Conservation (phyloP, 2,113 vertebrate species). For the Aepyceros melampus region DNA sequence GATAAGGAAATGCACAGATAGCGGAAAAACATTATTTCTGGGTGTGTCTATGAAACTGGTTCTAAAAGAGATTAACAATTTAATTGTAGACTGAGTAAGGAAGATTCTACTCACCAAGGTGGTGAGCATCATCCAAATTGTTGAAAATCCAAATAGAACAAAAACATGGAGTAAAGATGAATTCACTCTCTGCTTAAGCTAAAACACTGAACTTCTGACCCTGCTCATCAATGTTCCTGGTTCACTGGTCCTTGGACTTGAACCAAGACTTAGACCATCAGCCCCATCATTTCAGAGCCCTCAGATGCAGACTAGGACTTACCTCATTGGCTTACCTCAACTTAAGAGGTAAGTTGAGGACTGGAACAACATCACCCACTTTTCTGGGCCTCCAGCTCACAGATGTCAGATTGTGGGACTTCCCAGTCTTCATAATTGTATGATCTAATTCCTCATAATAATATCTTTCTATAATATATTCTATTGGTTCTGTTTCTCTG, state of each 20-base stretch:
- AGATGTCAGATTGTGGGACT: background rate
- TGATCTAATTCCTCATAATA: background rate
- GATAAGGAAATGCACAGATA: background rate
- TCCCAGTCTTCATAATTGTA: background rate
- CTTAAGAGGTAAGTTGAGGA: background rate
- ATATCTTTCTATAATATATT: background rate
- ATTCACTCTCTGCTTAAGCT: background rate
- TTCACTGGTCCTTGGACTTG: background rate
- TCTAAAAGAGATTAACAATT: background rate
- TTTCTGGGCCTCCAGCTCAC: background rate
- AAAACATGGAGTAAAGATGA: background rate
- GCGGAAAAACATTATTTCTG: background rate
- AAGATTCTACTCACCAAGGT: background rate
- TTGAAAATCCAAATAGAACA: background rate
- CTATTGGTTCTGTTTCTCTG: background rate
- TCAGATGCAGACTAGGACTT: background rate
- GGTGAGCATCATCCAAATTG: background rate
- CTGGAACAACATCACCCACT: background rate
- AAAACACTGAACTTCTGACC: background rate
- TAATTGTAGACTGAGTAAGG: background rate
- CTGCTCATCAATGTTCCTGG: background rate
- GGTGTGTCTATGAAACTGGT: background rate
- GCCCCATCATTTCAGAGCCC: background rate
- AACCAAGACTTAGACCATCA: background rate
- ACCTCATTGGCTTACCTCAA: background rate